Base-by-base conservation (phyloP, 2,888 invertebrate genomes). In the Chloromyia formosa region DNA sequence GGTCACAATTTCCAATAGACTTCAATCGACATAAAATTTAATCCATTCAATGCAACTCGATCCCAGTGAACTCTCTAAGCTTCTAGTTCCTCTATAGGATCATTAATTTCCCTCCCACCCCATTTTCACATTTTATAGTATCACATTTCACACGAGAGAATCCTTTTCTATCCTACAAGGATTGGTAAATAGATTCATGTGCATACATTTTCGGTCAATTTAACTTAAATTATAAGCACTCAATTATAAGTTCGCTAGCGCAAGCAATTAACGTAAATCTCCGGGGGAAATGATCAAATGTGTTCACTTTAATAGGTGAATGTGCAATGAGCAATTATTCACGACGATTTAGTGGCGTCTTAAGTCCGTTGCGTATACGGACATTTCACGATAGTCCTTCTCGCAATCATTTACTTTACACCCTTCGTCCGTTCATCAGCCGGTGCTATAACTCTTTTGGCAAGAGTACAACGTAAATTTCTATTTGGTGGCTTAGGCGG, bases 221-320 rank as follows among this genome's bases (percentile, higher is more conserved):
- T 42, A 42, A n/a, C 42, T 62, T 35, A 62, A 62, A 62, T 62
- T 62, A 62, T 62, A 62, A 62, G 40, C 62, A 62, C 62, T 62
- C 62, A 62, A 62, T 62, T 62, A 62, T 62, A 62, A 62, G 62
- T 62, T 35, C 62, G 20, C 42, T n/a, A 7, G 42, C 18, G 62
- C 14, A 35, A 42, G 62, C 62, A 62, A 62, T 62, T 62, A 62
- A 62, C 62, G 62, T 62, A 62, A 62, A 62, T 62, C 62, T 62
- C 27, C 1, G 16, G 16, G 62, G 40, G 35, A 62, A 62, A 62
- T 20, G 62, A 62, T 62, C 62, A 40, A 62, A 62, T 35, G 27
- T 62, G 62, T 62, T 62, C 40, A 62, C 40, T 62, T 62, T 40
- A 62, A 42, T 42, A 42, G 27, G 62, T 62, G 42, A 62, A 62